Percentiles rank a stretch among this genome's conserved stretches.
These are phyloP conservation scores for Tetranychus truncatus DNA, from an alignment of 2,888 invertebrate species.

Conservation along the genomic window DNA sequence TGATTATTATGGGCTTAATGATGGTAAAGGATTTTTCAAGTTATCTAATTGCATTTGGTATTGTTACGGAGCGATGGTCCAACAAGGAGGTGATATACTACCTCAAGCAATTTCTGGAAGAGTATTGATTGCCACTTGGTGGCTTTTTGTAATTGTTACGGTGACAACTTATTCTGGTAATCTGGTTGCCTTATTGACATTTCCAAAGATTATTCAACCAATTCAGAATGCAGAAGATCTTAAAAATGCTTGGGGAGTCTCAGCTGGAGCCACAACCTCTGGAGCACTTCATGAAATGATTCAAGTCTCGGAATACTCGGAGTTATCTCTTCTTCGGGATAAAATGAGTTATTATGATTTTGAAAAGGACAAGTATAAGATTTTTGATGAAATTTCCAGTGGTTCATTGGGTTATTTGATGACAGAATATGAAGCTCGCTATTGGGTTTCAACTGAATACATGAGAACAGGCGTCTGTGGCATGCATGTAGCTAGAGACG, in stretches of 20 bases:
- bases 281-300: slow-evolving; percentile 38
- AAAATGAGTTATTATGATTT: slow-evolving; percentile 17
- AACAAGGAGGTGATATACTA: slow-evolving; percentile 75
- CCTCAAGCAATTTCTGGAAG: slow-evolving; percentile 70
- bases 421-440: slow-evolving; percentile 15
- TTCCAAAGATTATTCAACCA: slow-evolving; percentile 54
- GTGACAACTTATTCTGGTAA: slow-evolving; percentile 82
- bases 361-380: background rate
- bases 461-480: slow-evolving; percentile 10
- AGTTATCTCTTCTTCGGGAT: slow-evolving; percentile 7
- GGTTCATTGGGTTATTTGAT: slow-evolving; percentile 14
- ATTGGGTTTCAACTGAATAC: slow-evolving; percentile 17
- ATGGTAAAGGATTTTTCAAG: slow-evolving; percentile 36
- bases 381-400: slow-evolving; percentile 12
- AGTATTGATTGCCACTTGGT: slow-evolving; percentile 70
- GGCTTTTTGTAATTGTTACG: slow-evolving; percentile 69
- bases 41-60: slow-evolving; percentile 45
- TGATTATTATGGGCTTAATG: slow-evolving; percentile 37
- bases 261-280: slow-evolving; percentile 55
- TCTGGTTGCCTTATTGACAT: slow-evolving; percentile 74
- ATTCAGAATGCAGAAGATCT: slow-evolving; percentile 50
- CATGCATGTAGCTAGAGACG: slow-evolving; percentile 19
- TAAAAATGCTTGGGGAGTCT: slow-evolving; percentile 35
- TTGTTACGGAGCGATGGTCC: slow-evolving; percentile 69
- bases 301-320: background rate